Base-by-base conservation (phyloP, 2,797 vertebrate species). In the Anguilla pacifica region DNA sequence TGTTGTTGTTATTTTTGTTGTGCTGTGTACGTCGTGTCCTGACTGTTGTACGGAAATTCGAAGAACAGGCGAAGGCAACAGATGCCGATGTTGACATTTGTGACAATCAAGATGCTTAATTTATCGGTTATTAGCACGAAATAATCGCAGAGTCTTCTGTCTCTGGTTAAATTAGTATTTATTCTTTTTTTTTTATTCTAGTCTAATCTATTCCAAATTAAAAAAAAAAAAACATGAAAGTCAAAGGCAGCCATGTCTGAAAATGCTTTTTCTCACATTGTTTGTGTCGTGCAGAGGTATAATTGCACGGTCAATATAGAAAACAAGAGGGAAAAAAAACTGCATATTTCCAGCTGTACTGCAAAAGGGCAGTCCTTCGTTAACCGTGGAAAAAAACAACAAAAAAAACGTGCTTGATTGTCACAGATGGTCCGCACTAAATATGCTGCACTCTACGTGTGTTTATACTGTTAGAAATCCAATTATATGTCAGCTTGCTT, bases 401-500 rank as follows among this genome's bases (percentile, higher is more conserved):
- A 43, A 43, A 43, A 43, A 43, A 77, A 77, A 77, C 15, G 72
- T 82, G 79, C 19, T 82, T 82, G 79, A 82, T 82, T 82, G 79
- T 82, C 79, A 82, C 79, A 82, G 79, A 82, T 82, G 79, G 79
- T 49, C 79, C 51, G 79, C 22, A 82, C 79, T 49, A 82, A 82
- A 82, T 82, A 82, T 82, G 46, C 79, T 82, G 46, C 79, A 82
- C 79, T 82, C 79, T 82, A 82, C 79, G 79, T 82, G 79, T 82
- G 79, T 82, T 82, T 82, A 82, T 82, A 82, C 79, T 82, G 79
- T 82, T 82, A 82, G 79, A n/a, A 82, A 82, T 82, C 79, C 86
- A 64, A 84, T 82, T 86, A 83, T 77, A n/a, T 57, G 85, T 83
- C 85, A 88, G 77, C 88, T 83, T 72, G 74, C 86, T 83, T 86